Evolutionary conservation across 2,113 vertebrate species (phyloP), one percentile per base, ranked within the genome.

Genomic region (Periophthalmus modestus): DNA sequence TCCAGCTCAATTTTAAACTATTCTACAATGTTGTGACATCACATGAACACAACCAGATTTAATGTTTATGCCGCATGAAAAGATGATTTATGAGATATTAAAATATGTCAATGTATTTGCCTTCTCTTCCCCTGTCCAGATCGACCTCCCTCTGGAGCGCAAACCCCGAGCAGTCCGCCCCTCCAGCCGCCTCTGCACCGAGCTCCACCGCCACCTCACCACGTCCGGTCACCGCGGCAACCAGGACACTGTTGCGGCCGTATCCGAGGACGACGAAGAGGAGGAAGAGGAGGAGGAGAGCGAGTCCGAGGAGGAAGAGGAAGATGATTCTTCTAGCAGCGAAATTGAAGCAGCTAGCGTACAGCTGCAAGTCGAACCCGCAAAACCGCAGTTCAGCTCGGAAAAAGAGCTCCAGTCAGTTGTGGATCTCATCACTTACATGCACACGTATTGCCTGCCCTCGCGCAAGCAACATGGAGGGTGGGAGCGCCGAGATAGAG

Each of bases 391-490:
- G 77, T 93, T 94, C 80, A 78, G 93, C 76, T 95, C 94, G 0
- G 92, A 94, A 80, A 94, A 94, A 12, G 96, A 98, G 85, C 90
- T 95, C 79, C 93, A 75, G 68, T 96, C 96, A 0, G 89, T 98
- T 80, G 94, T 98, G 86, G 95, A 97, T 87, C 96, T 99, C 69
- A 98, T 99, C 86, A 95, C 92, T 9, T 99, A 99, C 94, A 99
- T 99, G 97, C 98, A 98, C 89, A 97, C 97, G 47, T 99, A 98
- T 93, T 99, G 97, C 85, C 94, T 98, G 89, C 98, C 98, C 0
- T 87, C 87, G 0, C 93, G 95, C 72, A 98, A 98, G 89, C 92
- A 96, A 86, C 94, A 95, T 5, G 5, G 59, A 1, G 59, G 84
- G 46, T 91, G 74, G 57, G 90, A 94, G 3, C 68, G 93, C 1